These are phyloP conservation scores for Typhlichthys eigenmanni DNA, from an alignment of 2,797 vertebrate species.

Conservation along the genomic window DNA sequence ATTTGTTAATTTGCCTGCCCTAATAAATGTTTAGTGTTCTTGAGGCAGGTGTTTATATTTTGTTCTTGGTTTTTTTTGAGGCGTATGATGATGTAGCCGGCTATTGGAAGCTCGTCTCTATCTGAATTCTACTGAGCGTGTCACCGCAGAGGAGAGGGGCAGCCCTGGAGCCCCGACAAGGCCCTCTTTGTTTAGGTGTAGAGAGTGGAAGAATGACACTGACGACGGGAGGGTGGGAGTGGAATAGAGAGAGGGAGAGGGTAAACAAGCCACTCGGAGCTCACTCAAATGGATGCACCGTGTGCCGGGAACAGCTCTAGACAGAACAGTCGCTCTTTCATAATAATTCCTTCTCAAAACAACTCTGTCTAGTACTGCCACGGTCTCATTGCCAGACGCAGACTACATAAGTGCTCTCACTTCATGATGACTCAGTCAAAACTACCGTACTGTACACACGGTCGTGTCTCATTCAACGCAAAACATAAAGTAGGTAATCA, in stretches of 20 bases:
- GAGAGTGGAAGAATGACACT: conserved; percentile 36
- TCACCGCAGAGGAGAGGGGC: conserved; percentile 47
- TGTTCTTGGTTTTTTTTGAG: neutral
- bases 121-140: conserved; percentile 70
- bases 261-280: neutral
- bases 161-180: conserved; percentile 59
- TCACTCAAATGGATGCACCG: conserved; percentile 12
- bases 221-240: conserved; percentile 24
- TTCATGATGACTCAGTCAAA: conserved; percentile 29
- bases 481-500: too few species aligned
- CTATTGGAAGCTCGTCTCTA: conserved; percentile 40
- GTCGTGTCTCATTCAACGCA: neutral
- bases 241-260: conserved; percentile 20
- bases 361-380: neutral
- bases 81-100: conserved; percentile 22
- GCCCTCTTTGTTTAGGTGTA: conserved; percentile 62
- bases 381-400: neutral
- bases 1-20: too few species aligned
- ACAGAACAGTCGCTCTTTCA: conserved; percentile 47
- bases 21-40: neutral
- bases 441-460: neutral
- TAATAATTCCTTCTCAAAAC: conserved; percentile 36
- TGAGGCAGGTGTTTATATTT: neutral
- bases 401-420: neutral
- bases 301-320: conserved; percentile 17